Evolutionary conservation across 2,113 vertebrate species (phyloP).

Genomic region (Mohoua ochrocephala): DNA sequence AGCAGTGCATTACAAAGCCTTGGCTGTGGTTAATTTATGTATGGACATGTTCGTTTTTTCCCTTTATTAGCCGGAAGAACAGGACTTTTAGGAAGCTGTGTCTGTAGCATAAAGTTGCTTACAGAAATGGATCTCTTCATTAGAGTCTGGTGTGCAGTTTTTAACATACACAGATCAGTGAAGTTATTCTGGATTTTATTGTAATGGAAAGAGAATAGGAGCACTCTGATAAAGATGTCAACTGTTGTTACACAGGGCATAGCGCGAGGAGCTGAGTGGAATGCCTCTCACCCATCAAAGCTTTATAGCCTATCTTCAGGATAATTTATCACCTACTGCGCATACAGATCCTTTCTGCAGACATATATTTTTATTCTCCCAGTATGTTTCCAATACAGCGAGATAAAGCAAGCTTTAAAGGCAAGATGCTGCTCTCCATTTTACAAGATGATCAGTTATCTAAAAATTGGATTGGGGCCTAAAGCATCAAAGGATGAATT

Average conservation of each 20-base stretch:
- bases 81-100: background rate
- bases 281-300: conserved; percentile 14
- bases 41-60: background rate
- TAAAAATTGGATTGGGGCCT: background rate
- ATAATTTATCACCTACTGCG: conserved; percentile 6
- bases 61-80: background rate
- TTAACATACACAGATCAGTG: background rate
- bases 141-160: background rate
- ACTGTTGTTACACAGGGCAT: background rate
- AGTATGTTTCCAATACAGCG: background rate
- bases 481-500: background rate
- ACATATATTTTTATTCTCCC: background rate
- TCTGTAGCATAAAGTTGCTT: background rate
- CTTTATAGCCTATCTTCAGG: conserved; percentile 27
- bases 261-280: background rate
- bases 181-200: background rate
- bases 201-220: background rate
- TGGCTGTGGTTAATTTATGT: background rate
- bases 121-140: background rate
- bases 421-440: background rate
- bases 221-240: conserved; percentile 32
- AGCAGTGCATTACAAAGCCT: background rate
- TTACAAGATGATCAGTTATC: background rate
- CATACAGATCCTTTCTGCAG: conserved; percentile 17
- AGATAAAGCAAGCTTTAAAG: conserved; percentile 1